These are phyloP conservation scores for Gortyna flavago DNA, from an alignment of 2,888 invertebrate genomes.

Conservation along the genomic window DNA sequence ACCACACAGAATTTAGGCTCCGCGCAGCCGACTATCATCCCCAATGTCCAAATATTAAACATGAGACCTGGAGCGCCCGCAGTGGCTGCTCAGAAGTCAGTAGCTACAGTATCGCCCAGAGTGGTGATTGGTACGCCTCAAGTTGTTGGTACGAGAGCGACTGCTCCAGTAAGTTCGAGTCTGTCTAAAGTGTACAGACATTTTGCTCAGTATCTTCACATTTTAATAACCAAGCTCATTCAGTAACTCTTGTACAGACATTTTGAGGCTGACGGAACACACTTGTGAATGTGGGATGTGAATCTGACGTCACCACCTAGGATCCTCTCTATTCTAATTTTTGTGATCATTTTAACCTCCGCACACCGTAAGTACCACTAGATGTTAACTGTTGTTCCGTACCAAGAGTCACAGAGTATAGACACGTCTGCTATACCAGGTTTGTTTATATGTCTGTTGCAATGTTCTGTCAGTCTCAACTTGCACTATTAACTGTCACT, in stretches of 20 bases:
- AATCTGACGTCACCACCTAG: conserved; percentile 54
- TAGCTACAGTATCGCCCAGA: conserved; percentile 94
- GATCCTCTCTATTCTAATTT: conserved; percentile 47
- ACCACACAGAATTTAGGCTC: conserved; percentile 91
- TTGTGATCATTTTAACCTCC: conserved; percentile 35
- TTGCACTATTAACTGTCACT: conserved; percentile 65
- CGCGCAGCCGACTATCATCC: conserved; percentile 91
- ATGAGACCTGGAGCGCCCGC: conserved; percentile 93
- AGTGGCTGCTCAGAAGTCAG: conserved; percentile 93
- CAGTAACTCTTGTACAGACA: conserved; percentile 69
- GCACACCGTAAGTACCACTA: conserved; percentile 51
- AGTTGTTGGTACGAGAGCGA: conserved; percentile 94
- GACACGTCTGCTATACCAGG: conserved; percentile 67
- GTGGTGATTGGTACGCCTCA: conserved; percentile 96
- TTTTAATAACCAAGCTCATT: conserved; percentile 52
- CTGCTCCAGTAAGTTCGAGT: conserved; percentile 92
- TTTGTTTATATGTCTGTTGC: conserved; percentile 68
- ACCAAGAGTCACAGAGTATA: conserved; percentile 60
- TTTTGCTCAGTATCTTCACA: conserved; percentile 67
- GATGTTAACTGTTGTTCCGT: conserved; percentile 56
- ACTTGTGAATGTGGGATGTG: conserved; percentile 60
- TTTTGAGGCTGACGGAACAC: conserved; percentile 69
- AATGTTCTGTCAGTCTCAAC: conserved; percentile 71
- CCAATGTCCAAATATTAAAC: conserved; percentile 96
- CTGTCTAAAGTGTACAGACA: conserved; percentile 60